Evolutionary conservation across 2,113 vertebrate species (phyloP).

Genomic region (Plestiodon gilberti): DNA sequence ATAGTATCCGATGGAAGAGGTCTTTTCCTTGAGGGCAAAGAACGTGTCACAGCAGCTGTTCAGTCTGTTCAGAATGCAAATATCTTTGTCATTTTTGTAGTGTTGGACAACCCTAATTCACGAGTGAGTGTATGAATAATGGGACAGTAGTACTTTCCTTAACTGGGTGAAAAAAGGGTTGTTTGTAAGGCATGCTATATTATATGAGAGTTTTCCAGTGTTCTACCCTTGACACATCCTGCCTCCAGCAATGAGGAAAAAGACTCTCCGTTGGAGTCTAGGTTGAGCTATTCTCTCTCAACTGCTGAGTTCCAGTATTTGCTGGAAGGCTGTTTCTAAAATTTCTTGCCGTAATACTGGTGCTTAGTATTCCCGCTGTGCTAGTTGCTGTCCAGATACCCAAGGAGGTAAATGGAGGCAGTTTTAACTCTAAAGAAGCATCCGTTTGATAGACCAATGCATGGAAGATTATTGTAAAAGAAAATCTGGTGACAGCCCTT

Average conservation of each 20-base stretch:
- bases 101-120: constrained; percentile 94
- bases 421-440: background rate
- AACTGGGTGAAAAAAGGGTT: constrained; percentile 12
- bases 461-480: background rate
- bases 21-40: constrained; percentile 96
- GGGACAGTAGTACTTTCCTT: background rate
- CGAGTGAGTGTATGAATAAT: constrained; percentile 81
- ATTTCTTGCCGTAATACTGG: background rate
- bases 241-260: background rate
- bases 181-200: background rate
- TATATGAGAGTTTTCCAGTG: background rate
- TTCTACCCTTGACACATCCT: background rate
- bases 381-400: background rate
- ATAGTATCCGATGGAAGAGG: constrained; percentile 95
- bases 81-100: constrained; percentile 95
- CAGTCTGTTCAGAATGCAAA: constrained; percentile 84
- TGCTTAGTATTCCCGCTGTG: background rate
- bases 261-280: background rate
- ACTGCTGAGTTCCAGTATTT: background rate
- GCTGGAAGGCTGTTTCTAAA: background rate
- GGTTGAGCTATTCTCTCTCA: background rate
- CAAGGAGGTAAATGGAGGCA: background rate
- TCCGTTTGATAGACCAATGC: too few relatives aligned
- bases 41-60: constrained; percentile 88
- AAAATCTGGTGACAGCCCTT: background rate